A percentile compares a stretch with the other conserved stretches of the same genome.
Conservation (phyloP, 2,113 vertebrate species). For the Daboia siamensis region DNA sequence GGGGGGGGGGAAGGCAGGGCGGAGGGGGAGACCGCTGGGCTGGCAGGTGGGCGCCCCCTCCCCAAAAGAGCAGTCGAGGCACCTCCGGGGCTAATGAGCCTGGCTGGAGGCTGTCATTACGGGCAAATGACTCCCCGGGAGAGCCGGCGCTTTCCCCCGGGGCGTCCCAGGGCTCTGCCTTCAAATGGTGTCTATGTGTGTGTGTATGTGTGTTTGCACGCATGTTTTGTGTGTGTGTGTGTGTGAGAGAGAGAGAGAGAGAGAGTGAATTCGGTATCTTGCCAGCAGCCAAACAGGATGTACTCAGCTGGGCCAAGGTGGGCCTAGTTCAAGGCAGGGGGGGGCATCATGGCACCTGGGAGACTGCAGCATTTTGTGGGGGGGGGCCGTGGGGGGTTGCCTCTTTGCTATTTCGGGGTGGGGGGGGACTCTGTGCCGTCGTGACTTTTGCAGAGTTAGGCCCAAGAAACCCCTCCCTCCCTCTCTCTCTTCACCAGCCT, state of each 20-base stretch:
- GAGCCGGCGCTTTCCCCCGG: background rate
- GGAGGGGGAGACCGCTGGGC: background rate
- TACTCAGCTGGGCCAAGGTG: too few relatives aligned
- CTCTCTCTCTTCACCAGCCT: background rate
- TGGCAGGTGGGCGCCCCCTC: background rate
- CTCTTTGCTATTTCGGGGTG: too few relatives aligned
- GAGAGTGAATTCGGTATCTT: background rate
- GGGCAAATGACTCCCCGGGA: background rate
- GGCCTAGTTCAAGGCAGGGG: too few relatives aligned
- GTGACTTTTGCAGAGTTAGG: background rate
- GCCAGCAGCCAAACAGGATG: background rate
- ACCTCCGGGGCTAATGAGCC: background rate
- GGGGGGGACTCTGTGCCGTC: background rate
- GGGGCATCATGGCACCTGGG: too few relatives aligned
- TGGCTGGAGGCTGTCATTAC: background rate
- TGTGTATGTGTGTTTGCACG: background rate
- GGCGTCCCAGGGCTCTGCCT: background rate
- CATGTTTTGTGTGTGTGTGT: background rate
- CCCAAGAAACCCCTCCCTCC: too few relatives aligned
- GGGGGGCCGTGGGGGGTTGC: too few relatives aligned
- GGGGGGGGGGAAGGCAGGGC: background rate
- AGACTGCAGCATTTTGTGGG: background rate
- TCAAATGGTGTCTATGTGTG: accelerated
- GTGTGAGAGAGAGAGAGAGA: background rate
- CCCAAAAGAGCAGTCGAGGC: background rate